phyloP scores from a whole-genome alignment of 2,113 vertebrate species.

The Melanerpes aurifrons region DNA sequence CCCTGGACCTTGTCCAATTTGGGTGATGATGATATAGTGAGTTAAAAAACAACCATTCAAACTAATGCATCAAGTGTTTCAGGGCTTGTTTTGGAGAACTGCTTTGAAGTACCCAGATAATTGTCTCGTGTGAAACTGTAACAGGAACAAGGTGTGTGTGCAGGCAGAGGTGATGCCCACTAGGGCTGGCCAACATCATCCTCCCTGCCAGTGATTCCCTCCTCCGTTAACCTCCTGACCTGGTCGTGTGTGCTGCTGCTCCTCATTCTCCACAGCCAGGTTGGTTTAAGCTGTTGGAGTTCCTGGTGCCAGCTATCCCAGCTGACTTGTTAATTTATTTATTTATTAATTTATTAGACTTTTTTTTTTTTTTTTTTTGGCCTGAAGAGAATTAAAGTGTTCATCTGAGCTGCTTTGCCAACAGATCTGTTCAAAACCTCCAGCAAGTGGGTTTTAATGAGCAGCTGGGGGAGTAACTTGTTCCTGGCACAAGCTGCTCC shows the following conservation, averaged over 20 bases:
- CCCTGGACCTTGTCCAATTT: neutral
- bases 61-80: neutral
- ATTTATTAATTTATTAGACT: neutral
- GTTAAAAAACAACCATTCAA: neutral
- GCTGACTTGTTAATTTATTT: neutral
- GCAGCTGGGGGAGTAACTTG: slow-evolving; percentile 58
- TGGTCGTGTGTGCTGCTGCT: neutral
- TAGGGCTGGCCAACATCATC: rapidly evolving
- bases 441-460: slow-evolving; percentile 64
- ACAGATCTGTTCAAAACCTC: slow-evolving; percentile 45
- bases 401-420: slow-evolving; percentile 56
- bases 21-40: neutral
- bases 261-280: neutral
- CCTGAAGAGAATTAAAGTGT: slow-evolving; percentile 12
- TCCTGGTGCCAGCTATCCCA: neutral
- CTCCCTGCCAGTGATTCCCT: neutral
- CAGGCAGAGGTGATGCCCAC: neutral
- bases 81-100: neutral
- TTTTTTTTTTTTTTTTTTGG: neutral
- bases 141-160: rapidly evolving
- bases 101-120: neutral
- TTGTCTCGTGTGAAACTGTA: neutral
- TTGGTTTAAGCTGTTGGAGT: slow-evolving; percentile 24
- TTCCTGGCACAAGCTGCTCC: slow-evolving; percentile 35
- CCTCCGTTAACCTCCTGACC: neutral